Evolutionary conservation across 1,140 invertebrate species (phyloP), one percentile per base, ranked within the genome.

Genomic region (Coenobita brevimanus): DNA sequence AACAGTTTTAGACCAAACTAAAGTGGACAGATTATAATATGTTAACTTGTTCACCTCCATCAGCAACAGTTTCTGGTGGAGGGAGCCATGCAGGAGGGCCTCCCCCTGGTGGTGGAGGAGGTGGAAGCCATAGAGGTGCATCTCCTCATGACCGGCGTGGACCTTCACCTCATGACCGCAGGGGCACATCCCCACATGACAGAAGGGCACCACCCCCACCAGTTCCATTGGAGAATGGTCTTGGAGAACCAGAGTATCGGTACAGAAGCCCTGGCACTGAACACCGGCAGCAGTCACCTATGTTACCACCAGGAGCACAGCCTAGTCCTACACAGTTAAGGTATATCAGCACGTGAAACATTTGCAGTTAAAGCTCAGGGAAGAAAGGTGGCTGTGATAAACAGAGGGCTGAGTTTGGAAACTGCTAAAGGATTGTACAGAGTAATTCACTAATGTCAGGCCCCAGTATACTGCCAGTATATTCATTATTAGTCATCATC

Each of bases 81-180:
- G 36, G 76, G 33, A 78, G 76, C 50, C 75, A 82, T 50, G 30
- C 21, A 10, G 64, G 46, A 2, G 76, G 41, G 24, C 76, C 79
- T 30, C 17, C 73, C 6, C 33, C 81, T 69, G 71, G 69, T 79
- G 81, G 81, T 8, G 73, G 60, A 36, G 64, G 76, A 27, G 82
- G 82, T 50, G 82, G 27, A 13, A 73, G 82, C 21, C 89, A 89
- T 50, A 82, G 89, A 67, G 89, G 84, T 36, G 84, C 85, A 60
- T 89, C 89, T n/a, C 89, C 89, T 33, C 89, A 89, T 41, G 89
- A 89, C 62, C 73, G 89, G 27, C 62, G 89, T 33, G 85, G 84
- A 4, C 89, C 79, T 17, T 89, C 78, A 41, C 89, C 82, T 24
- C 85, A 87, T 8, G 85, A 87, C 17, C 79, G 85, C 46, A 80